Evolutionary conservation across 1,140 invertebrate genomes (phyloP).

Genomic region (Diabrotica virgifera): DNA sequence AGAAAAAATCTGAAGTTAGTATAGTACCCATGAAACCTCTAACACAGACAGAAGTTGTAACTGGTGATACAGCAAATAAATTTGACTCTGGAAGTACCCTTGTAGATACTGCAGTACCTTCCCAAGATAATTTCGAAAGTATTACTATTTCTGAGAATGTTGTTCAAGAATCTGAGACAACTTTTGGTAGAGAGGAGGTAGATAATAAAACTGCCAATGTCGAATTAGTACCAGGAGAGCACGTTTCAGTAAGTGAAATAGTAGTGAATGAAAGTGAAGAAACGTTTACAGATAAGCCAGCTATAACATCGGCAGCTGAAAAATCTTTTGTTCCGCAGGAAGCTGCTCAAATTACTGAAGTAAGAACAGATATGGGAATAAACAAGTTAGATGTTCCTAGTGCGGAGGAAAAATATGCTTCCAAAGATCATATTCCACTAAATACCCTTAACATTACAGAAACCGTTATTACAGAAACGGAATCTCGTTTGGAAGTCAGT

Average conservation of each 20-base stretch:
- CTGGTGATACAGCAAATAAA: slow-evolving; percentile 29
- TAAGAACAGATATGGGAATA: slow-evolving; percentile 36
- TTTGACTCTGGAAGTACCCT: slow-evolving; percentile 18
- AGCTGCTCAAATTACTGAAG: slow-evolving; percentile 34
- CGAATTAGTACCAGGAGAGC: slow-evolving; percentile 36
- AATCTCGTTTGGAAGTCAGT: slow-evolving; percentile 14
- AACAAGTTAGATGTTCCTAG: slow-evolving; percentile 31
- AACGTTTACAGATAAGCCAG: slow-evolving; percentile 33
- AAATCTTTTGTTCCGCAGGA: slow-evolving; percentile 22
- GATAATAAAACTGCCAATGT: slow-evolving; percentile 27
- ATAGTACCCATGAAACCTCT: slow-evolving; percentile 24
- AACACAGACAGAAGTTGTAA: slow-evolving; percentile 27
- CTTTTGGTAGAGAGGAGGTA: slow-evolving; percentile 26
- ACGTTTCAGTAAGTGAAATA: slow-evolving; percentile 47
- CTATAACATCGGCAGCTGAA: slow-evolving; percentile 17
- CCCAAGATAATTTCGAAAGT: slow-evolving; percentile 50
- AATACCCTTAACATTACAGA: slow-evolving; percentile 25
- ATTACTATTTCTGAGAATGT: slow-evolving; percentile 50
- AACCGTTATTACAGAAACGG: slow-evolving; percentile 25
- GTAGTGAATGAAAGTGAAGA: slow-evolving; percentile 49
- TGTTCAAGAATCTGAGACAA: slow-evolving; percentile 50
- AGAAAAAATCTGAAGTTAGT: slow-evolving; percentile 41
- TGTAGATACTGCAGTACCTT: slow-evolving; percentile 28
- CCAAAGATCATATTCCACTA: slow-evolving; percentile 38
- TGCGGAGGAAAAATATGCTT: slow-evolving; percentile 35